Percentiles rank a stretch among this genome's conserved stretches.
Conservation (phyloP, 2,113 vertebrate genomes). For the Erpornis zantholeuca region DNA sequence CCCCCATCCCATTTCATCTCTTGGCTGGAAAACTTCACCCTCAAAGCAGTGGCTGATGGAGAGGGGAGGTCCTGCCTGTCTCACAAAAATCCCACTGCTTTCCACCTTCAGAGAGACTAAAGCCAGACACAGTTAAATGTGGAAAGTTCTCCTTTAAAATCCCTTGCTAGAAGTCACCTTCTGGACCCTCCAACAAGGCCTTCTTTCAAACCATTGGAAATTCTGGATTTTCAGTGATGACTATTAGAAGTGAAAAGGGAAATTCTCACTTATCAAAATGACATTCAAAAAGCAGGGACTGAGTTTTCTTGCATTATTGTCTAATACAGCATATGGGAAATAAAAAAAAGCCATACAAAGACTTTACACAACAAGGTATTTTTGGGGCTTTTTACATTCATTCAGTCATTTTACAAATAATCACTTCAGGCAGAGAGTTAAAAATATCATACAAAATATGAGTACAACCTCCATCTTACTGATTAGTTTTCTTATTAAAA, state of each 20-base stretch:
- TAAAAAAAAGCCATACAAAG: not conserved
- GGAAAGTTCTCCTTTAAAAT: not conserved
- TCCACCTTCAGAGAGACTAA: not conserved
- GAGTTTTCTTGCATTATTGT: not conserved
- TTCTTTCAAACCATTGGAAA: not conserved
- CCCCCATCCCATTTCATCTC: not conserved
- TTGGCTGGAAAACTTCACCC: not conserved
- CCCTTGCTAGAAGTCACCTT: not conserved
- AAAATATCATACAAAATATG: not conserved
- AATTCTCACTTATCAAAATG: not conserved
- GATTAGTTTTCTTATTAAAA: not conserved
- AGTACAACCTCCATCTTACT: not conserved
- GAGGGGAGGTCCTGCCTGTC: not conserved
- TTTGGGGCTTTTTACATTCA: not conserved
- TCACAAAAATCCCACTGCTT: not conserved
- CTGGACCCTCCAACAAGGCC: not conserved
- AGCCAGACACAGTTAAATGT: not conserved
- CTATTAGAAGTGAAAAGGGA: not conserved
- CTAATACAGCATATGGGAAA: not conserved
- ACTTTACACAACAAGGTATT: not conserved
- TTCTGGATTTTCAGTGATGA: not conserved
- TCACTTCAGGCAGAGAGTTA: not conserved
- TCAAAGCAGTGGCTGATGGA: not conserved
- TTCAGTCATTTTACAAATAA: not conserved
- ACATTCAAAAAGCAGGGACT: not conserved